Evolutionary conservation across 2,888 invertebrate species (phyloP).

Genomic region (Taphrorychus bicolor): DNA sequence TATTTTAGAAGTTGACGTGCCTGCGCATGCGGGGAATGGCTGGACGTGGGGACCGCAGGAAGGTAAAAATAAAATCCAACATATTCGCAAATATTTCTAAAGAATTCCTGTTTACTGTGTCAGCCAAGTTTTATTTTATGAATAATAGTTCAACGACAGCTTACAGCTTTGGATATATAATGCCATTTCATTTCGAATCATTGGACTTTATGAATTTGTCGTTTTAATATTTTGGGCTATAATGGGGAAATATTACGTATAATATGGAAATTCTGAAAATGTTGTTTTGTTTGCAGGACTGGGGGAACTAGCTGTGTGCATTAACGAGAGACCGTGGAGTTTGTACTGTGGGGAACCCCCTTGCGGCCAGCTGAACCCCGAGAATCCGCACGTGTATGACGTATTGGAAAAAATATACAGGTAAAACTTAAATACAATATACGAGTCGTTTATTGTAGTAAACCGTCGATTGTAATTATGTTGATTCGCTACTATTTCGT

Average conservation of each 20-base stretch:
- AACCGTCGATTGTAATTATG: too few relatives aligned
- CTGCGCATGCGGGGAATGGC: conserved; percentile 87
- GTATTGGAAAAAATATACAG: conserved; percentile 76
- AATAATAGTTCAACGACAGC: not conserved
- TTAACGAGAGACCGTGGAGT: conserved; percentile 79
- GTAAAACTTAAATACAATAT: conserved; percentile 8
- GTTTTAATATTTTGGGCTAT: too few relatives aligned
- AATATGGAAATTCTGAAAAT: not conserved
- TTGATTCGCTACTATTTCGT: too few relatives aligned
- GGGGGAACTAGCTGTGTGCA: conserved; percentile 80
- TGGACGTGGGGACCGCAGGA: conserved; percentile 83
- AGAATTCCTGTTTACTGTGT: not conserved
- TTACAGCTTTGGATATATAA: too few relatives aligned
- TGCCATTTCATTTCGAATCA: too few relatives aligned
- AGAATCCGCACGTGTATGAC: conserved; percentile 78
- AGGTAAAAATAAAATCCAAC: conserved; percentile 49
- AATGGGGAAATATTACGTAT: too few relatives aligned
- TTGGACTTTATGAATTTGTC: too few relatives aligned
- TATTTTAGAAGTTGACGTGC: conserved; percentile 88
- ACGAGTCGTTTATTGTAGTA: too few relatives aligned
- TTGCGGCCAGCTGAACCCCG: conserved; percentile 85
- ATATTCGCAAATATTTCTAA: not conserved
- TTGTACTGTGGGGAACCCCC: conserved; percentile 85
- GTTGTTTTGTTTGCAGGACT: conserved; percentile 53
- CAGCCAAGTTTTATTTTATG: conserved; percentile 2